Conservation (phyloP, 2,888 invertebrate genomes). For the Synanthedon tipuliformis region DNA sequence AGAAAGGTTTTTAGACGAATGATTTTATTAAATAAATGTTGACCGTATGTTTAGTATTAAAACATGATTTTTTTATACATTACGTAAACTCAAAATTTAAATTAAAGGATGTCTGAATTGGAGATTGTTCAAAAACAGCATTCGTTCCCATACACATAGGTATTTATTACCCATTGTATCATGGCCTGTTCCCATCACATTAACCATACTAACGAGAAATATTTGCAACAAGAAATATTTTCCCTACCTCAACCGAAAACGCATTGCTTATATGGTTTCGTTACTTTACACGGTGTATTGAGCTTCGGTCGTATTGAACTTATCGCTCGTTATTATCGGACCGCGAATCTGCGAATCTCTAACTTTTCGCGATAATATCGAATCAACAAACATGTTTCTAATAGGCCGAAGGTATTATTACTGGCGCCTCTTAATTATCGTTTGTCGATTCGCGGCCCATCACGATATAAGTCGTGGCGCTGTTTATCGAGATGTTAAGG, state of each 20-base stretch:
- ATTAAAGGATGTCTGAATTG: conserved; percentile 30
- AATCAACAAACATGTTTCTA: too few relatives aligned
- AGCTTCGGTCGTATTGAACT: not conserved
- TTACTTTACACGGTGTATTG: conserved; percentile 41
- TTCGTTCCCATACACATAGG: conserved; percentile 38
- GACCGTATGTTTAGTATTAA: conserved; percentile 7
- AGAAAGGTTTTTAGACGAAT: too few relatives aligned
- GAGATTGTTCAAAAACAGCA: conserved; percentile 22
- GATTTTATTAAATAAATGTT: too few relatives aligned
- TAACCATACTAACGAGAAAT: conserved; percentile 18
- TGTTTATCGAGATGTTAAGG: too few relatives aligned
- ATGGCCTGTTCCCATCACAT: conserved; percentile 60
- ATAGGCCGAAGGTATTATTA: too few relatives aligned
- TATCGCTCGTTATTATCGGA: too few relatives aligned
- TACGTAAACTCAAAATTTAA: conserved; percentile 36
- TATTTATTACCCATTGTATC: conserved; percentile 54
- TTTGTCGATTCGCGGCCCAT: too few relatives aligned
- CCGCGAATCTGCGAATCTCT: too few relatives aligned
- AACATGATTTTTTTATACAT: conserved; percentile 18
- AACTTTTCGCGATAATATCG: too few relatives aligned
- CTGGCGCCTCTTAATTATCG: too few relatives aligned
- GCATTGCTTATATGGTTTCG: conserved; percentile 56
- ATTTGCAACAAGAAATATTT: conserved; percentile 12
- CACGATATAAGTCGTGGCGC: too few relatives aligned
- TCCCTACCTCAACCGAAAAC: conserved; percentile 34